These are phyloP conservation scores for Rhaphigaster nebulosa DNA, from an alignment of 2,888 invertebrate species.

Conservation along the genomic window DNA sequence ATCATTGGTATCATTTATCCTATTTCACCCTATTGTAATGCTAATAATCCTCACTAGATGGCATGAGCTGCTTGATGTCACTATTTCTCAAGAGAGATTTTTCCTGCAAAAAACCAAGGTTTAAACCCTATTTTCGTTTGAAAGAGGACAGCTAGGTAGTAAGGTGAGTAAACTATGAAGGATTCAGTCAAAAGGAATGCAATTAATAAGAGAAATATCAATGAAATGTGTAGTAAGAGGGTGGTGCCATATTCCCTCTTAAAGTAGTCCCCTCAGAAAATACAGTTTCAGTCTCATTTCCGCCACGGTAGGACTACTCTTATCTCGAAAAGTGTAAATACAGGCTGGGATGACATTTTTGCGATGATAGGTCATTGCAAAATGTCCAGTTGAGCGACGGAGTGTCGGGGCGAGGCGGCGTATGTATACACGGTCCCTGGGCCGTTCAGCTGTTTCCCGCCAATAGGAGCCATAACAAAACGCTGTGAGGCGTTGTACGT, in stretches of 20 bases:
- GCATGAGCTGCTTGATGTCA: background rate
- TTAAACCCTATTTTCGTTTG: background rate
- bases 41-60: background rate
- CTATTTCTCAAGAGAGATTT: background rate
- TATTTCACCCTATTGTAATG: background rate
- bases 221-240: constrained; percentile 24
- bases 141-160: background rate
- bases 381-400: background rate
- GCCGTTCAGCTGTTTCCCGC: constrained; percentile 77
- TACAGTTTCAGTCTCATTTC: background rate
- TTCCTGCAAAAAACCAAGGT: background rate
- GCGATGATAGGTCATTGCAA: background rate
- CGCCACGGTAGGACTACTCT: background rate
- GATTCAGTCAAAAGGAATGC: background rate
- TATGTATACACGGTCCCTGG: constrained; percentile 53
- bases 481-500: constrained; percentile 70
- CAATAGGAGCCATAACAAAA: constrained; percentile 78
- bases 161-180: background rate
- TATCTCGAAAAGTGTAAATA: background rate
- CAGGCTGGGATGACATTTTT: background rate
- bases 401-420: constrained; percentile 9
- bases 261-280: background rate
- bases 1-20: background rate
- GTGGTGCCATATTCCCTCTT: constrained; percentile 30
- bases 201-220: constrained; percentile 11